phyloP scores from a whole-genome alignment of 2,888 invertebrate genomes.

The Atherix ibis region DNA sequence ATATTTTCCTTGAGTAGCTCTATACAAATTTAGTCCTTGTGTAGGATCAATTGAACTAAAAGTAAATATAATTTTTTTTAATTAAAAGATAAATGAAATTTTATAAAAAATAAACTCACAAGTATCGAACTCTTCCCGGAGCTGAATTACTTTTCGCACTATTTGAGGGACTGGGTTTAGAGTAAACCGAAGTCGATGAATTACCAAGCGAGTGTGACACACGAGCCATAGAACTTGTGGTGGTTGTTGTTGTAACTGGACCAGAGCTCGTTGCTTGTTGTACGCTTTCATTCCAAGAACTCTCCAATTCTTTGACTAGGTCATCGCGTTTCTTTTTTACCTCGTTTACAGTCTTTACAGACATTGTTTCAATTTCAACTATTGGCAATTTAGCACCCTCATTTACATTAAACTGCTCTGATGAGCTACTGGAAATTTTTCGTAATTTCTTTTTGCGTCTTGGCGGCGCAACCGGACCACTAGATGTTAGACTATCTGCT shows the following conservation, averaged over 20 bases:
- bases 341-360: constrained; percentile 6
- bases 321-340: constrained; percentile 25
- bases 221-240: constrained; percentile 21
- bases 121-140: constrained; percentile 30
- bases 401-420: constrained; percentile 29
- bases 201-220: constrained; percentile 32
- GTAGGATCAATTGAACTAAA: constrained; percentile 32
- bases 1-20: constrained; percentile 41
- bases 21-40: constrained; percentile 31
- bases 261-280: constrained; percentile 17
- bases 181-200: constrained; percentile 31
- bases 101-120: constrained; percentile 15
- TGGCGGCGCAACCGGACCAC: constrained; percentile 58
- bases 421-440: constrained; percentile 28
- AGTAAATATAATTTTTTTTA: constrained; percentile 11
- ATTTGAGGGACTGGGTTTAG: constrained; percentile 32
- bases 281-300: constrained; percentile 45
- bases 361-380: constrained; percentile 17
- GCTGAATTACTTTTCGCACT: constrained; percentile 34
- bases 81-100: too few species aligned
- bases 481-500: constrained; percentile 30
- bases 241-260: neutral
- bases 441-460: constrained; percentile 51
- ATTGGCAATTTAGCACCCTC: constrained; percentile 24
- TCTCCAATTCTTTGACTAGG: constrained; percentile 52